phyloP scores from a whole-genome alignment of 2,888 invertebrate species.

The Tetragonisca angustula region DNA sequence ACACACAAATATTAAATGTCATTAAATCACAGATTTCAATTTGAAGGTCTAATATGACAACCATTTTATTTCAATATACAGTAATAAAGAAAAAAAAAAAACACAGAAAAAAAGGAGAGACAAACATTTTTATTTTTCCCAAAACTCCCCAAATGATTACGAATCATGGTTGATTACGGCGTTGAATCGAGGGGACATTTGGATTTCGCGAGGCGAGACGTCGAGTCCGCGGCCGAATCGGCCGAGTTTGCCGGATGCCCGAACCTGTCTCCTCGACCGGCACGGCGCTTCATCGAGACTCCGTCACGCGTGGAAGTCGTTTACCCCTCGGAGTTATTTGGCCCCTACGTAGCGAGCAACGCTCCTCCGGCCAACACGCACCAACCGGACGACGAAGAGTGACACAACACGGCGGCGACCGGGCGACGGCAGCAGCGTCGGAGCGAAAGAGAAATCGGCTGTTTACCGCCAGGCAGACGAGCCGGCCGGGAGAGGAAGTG shows the following conservation, averaged over 20 bases:
- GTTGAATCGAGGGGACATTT: not conserved
- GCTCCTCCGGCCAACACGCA: constrained; percentile 46
- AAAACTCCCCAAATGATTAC: too few species aligned
- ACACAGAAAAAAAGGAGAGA: too few species aligned
- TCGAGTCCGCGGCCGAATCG: constrained; percentile 39
- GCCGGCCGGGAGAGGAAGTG: constrained; percentile 20
- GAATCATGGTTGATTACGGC: too few species aligned
- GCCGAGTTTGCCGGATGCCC: constrained; percentile 53
- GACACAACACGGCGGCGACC: constrained; percentile 35
- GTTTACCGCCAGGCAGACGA: constrained; percentile 40
- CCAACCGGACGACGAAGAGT: constrained; percentile 52
- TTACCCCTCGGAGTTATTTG: constrained; percentile 79
- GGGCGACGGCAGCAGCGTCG: constrained; percentile 13
- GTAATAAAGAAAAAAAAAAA: too few species aligned
- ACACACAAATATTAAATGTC: too few species aligned
- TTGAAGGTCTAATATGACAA: too few species aligned
- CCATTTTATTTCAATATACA: too few species aligned
- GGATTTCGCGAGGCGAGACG: not conserved
- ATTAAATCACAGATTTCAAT: too few species aligned
- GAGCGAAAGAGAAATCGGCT: constrained; percentile 45
- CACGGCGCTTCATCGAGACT: constrained; percentile 66
- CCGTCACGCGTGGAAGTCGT: constrained; percentile 76
- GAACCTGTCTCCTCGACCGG: constrained; percentile 59
- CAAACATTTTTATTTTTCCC: too few species aligned
- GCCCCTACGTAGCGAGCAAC: constrained; percentile 62